Evolutionary conservation across 2,888 invertebrate species (phyloP).

Genomic region (Pristionchus maxplancki): DNA sequence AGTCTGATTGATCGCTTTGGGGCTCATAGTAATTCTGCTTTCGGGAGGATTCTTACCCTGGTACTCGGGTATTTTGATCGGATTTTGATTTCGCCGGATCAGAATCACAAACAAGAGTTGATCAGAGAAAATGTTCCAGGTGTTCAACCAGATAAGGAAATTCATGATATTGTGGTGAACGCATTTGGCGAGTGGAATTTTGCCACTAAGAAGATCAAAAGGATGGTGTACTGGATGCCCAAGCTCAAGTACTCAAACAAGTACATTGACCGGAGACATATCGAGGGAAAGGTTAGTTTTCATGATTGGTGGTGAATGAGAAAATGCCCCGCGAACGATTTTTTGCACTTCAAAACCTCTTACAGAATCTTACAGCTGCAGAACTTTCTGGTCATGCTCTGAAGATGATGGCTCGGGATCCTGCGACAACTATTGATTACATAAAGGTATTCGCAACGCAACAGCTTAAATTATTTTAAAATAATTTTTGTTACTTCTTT

Average conservation of each 20-base stretch:
- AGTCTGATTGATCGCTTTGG: too few relatives aligned
- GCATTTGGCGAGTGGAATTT: slow-evolving; percentile 88
- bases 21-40: too few relatives aligned
- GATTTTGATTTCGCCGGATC: too few relatives aligned
- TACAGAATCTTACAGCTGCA: slow-evolving; percentile 59
- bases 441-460: slow-evolving; percentile 59
- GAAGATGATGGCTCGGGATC: slow-evolving; percentile 75
- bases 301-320: too few relatives aligned
- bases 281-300: slow-evolving; percentile 63
- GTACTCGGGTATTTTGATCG: too few relatives aligned
- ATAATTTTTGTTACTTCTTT: not conserved
- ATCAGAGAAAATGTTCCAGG: slow-evolving; percentile 80
- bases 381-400: slow-evolving; percentile 75
- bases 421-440: slow-evolving; percentile 67
- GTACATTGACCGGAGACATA: slow-evolving; percentile 84
- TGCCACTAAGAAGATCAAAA: slow-evolving; percentile 79
- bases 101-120: too few relatives aligned
- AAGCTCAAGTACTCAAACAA: slow-evolving; percentile 93
- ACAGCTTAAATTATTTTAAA: too few relatives aligned
- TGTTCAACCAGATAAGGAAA: slow-evolving; percentile 92
- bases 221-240: slow-evolving; percentile 85
- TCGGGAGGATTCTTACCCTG: too few relatives aligned
- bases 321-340: not conserved
- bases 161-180: slow-evolving; percentile 88
- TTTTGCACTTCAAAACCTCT: not conserved